A percentile compares a stretch with the other conserved stretches of the same genome.
phyloP scores from a whole-genome alignment of 2,888 invertebrate genomes.

The Drosophila quinaria region DNA sequence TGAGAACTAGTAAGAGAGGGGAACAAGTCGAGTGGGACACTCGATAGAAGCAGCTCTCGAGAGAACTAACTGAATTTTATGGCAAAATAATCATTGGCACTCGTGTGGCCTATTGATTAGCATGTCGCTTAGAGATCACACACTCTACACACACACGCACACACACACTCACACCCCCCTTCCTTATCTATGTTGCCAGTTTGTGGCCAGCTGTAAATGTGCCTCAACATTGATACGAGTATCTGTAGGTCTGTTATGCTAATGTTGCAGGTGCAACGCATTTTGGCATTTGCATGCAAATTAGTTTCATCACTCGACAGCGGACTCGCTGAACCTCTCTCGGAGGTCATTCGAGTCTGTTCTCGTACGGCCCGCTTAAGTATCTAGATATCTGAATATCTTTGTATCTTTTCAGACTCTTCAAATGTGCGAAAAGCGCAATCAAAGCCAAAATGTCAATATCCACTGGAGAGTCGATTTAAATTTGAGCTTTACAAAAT shows the following conservation, averaged over 20 bases:
- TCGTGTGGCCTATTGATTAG: conserved; percentile 81
- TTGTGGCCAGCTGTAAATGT: conserved; percentile 8
- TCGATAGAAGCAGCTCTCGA: conserved; percentile 40
- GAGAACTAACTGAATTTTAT: conserved; percentile 78
- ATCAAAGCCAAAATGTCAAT: conserved; percentile 8
- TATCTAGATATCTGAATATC: background rate
- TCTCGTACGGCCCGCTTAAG: background rate
- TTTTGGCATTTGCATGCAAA: conserved; percentile 79
- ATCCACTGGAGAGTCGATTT: background rate
- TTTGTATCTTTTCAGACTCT: background rate
- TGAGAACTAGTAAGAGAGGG: conserved; percentile 1
- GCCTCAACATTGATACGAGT: conserved; percentile 35
- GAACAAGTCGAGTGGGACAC: conserved; percentile 13
- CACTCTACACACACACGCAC: conserved; percentile 6
- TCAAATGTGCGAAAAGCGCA: background rate
- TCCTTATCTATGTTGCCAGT: background rate
- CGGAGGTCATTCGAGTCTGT: conserved; percentile 8
- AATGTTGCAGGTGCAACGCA: conserved; percentile 76
- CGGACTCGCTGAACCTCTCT: conserved; percentile 7
- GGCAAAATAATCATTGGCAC: conserved; percentile 79
- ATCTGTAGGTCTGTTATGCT: conserved; percentile 62
- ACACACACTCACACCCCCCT: background rate
- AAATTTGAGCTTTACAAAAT: background rate
- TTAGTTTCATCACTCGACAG: conserved; percentile 52
- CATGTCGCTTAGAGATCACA: conserved; percentile 55